Evolutionary conservation across 2,888 invertebrate species (phyloP).

Genomic region (Antitype chi): DNA sequence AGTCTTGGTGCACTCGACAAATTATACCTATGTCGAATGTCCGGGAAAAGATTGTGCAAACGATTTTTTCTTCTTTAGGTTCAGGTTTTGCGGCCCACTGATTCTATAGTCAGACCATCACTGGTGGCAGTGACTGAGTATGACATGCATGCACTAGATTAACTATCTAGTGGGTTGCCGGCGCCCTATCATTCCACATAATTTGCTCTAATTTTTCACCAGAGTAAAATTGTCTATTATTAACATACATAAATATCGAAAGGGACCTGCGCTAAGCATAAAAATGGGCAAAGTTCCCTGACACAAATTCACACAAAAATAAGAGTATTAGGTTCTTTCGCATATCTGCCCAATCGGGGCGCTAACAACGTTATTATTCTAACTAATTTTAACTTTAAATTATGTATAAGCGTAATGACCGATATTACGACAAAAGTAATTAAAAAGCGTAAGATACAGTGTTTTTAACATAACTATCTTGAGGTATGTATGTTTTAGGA

Average conservation of each 20-base stretch:
- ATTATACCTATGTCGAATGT: no score
- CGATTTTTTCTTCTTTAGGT: no score
- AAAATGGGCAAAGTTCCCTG: conserved; percentile 20
- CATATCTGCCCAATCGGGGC: conserved; percentile 39
- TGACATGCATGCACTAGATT: no score
- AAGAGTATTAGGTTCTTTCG: conserved; percentile 59
- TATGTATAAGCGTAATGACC: conserved; percentile 70
- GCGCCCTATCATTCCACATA: background rate
- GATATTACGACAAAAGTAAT: conserved; percentile 27
- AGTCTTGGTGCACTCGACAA: no score
- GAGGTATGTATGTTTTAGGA: conserved; percentile 50
- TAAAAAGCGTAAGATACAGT: conserved; percentile 16
- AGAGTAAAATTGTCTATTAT: no score
- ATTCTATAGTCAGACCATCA: no score
- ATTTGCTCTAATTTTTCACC: background rate
- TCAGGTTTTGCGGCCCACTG: no score
- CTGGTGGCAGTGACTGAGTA: no score
- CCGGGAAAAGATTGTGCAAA: no score
- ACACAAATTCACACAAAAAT: conserved; percentile 38
- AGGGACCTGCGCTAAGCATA: conserved; percentile 33
- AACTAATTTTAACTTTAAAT: conserved; percentile 47
- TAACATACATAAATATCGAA: background rate
- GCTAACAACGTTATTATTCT: conserved; percentile 29
- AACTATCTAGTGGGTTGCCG: background rate
- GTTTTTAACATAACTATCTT: conserved; percentile 34